These are phyloP conservation scores for Parazoanthus swiftii DNA, from an alignment of 92 coral and sea anemone species.

Conservation along the genomic window DNA sequence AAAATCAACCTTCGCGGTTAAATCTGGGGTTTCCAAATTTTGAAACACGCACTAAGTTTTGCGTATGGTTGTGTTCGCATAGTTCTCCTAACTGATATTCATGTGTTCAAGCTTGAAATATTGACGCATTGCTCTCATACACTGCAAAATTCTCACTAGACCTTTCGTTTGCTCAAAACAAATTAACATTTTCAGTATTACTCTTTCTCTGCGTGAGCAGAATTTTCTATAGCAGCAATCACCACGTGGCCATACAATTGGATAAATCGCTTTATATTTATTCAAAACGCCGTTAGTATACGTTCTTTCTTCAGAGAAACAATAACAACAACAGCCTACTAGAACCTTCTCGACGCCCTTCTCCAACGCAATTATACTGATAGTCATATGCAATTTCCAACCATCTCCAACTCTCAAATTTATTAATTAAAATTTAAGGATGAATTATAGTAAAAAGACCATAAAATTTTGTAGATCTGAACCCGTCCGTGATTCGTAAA, in stretches of 20 bases:
- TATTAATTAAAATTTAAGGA: neutral
- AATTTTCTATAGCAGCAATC: neutral
- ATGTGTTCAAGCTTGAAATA: too few relatives aligned
- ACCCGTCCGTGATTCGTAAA: neutral
- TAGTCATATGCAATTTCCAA: neutral
- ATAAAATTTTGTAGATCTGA: neutral
- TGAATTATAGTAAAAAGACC: neutral
- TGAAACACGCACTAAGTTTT: too few relatives aligned
- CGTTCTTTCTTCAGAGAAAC: neutral
- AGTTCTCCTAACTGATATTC: too few relatives aligned
- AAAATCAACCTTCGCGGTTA: too few relatives aligned
- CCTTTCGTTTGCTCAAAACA: neutral
- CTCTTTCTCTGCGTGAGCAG: neutral
- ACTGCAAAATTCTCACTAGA: too few relatives aligned
- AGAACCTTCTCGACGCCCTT: neutral
- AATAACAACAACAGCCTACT: neutral
- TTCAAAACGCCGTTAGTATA: neutral
- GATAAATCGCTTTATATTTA: neutral
- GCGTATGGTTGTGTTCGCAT: too few relatives aligned
- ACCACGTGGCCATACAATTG: neutral
- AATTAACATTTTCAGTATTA: neutral
- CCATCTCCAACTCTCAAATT: neutral
- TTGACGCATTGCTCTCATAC: too few relatives aligned
- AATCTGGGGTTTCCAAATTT: too few relatives aligned
- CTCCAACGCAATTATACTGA: neutral